A percentile compares a stretch with the other conserved stretches of the same genome.
phyloP scores from a whole-genome alignment of 2,797 vertebrate genomes.

The Hypotaenidia philippensis region DNA sequence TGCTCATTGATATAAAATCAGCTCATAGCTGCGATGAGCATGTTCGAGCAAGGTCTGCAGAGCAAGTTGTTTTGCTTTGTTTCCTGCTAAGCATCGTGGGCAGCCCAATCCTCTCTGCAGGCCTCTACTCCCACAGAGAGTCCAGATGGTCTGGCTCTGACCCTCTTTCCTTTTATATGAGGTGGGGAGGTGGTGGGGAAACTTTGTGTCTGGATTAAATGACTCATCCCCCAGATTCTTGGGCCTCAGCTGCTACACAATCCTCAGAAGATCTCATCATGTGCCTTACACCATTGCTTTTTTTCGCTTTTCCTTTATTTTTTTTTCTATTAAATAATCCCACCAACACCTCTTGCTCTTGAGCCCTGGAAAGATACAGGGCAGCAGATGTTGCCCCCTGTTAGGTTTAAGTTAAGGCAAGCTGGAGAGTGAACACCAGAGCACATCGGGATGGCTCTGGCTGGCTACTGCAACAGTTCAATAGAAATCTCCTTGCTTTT shows the following conservation, averaged over 20 bases:
- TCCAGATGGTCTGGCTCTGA: slow-evolving; percentile 53
- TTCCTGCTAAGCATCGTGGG: background rate
- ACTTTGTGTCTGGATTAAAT: slow-evolving; percentile 8
- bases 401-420: background rate
- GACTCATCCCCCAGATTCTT: background rate
- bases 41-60: background rate
- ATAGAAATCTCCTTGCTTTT: background rate
- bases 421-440: background rate
- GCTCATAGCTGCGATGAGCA: background rate
- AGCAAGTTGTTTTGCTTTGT: slow-evolving; percentile 30
- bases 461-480: background rate
- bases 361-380: background rate
- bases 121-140: slow-evolving; percentile 25
- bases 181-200: slow-evolving; percentile 20
- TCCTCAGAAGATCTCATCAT: background rate
- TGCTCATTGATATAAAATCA: background rate
- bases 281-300: background rate
- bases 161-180: slow-evolving; percentile 17
- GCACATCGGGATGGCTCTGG: accelerated
- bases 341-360: background rate
- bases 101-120: slow-evolving; percentile 26
- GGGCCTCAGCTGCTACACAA: background rate
- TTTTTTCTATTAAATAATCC: background rate
- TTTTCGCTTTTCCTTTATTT: background rate
- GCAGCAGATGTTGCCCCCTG: background rate